These are phyloP conservation scores for Bungarus multicinctus DNA, from an alignment of 2,113 vertebrate species.

Conservation along the genomic window DNA sequence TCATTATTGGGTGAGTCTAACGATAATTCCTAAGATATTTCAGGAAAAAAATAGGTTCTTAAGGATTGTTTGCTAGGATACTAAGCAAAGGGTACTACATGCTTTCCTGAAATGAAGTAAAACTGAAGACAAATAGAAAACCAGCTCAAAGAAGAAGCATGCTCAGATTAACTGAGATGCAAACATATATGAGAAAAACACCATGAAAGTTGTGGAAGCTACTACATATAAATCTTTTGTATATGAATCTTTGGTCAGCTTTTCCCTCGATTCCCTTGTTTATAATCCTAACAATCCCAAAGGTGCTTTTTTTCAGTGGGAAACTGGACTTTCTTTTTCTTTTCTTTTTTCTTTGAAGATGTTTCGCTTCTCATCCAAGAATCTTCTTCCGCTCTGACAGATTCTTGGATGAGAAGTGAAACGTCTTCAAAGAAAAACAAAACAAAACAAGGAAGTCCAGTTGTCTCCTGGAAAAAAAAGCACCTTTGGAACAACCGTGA, in stretches of 20 bases:
- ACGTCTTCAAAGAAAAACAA: no score
- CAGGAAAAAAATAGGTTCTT: not conserved
- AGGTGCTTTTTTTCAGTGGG: no score
- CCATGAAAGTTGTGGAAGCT: not conserved
- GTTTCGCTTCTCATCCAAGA: no score
- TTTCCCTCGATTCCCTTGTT: not conserved
- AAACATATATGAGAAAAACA: not conserved
- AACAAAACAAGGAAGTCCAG: no score
- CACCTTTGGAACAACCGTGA: no score
- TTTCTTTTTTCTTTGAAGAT: no score
- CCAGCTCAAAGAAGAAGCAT: not conserved
- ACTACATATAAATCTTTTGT: not conserved
- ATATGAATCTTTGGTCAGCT: not conserved
- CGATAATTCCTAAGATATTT: not conserved
- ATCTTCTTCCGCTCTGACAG: no score
- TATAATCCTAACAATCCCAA: not conserved
- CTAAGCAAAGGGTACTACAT: not conserved
- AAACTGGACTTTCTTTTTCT: no score
- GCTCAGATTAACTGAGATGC: not conserved
- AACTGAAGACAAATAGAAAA: not conserved
- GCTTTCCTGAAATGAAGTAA: not conserved
- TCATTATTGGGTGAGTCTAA: not conserved
- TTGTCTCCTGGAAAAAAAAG: no score
- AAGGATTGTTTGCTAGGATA: not conserved
- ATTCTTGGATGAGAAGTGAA: no score